Base-by-base conservation (phyloP, 2,797 vertebrate genomes). In the Cottoperca gobio region DNA sequence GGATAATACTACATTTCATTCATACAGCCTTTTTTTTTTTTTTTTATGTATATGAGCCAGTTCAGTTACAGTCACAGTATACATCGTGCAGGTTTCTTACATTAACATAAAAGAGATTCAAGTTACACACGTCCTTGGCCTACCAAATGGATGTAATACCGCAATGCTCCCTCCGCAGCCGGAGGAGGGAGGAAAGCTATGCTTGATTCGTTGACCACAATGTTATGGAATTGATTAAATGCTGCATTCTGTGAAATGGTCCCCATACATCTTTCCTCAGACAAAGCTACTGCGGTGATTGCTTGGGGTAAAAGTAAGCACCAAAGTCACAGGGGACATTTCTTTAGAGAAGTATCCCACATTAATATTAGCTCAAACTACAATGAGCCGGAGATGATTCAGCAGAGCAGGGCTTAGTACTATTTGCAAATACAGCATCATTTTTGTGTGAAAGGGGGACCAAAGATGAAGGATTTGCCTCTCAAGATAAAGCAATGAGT, bases 211-310 rank as follows among this genome's bases (percentile, higher is more conserved):
- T 79, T 85, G 77, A 78, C 70, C 75, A 65, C 66, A 63, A 68
- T 65, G 61, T 81, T 78, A 59, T 59, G 54, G 78, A 83, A 87
- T 35, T 80, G 71, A 89, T 82, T 81, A 76, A 79, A 81, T 73
- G 79, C 57, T 58, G 60, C 28, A 66, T 79, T 80, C 52, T 79
- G 77, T 62, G 69, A 82, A 86, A 87, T 75, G 58, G 48, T 50
- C 39, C 49, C 52, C 50, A 58, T 74, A 73, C 45, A 72, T 81
- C 70, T 76, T 53, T n/a, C 50, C 28, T 60, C 57, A 53, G 74
- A 79, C 62, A 43, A 53, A 73, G 78, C 78, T 84, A 65, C 61
- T 10, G 53, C 1, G 55, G 48, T 57, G 54, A 78, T 49, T 73
- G 74, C 81, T 70, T 64, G 53, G 39, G 64, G 49, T 43, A 52